phyloP scores from a whole-genome alignment of 1,140 invertebrate genomes.

The Drosophila mayri region DNA sequence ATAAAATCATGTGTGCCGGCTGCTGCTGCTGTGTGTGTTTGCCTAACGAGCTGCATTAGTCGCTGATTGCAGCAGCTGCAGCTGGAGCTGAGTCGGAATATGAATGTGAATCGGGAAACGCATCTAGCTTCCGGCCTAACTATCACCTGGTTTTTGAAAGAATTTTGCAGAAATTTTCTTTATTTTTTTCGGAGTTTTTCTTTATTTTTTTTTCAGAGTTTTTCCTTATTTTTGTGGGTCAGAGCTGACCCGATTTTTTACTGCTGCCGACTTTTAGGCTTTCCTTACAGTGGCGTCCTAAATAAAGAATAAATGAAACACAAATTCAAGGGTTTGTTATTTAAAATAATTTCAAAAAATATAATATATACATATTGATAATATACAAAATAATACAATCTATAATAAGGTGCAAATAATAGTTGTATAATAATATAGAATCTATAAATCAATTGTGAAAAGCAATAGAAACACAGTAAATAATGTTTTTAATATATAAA shows the following conservation, averaged over 20 bases:
- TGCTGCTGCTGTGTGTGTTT: constrained; percentile 52
- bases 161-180: neutral
- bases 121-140: constrained; percentile 26
- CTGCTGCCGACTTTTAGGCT: constrained; percentile 34
- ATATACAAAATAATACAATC: neutral
- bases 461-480: neutral
- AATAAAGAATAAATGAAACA: neutral
- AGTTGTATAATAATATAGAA: neutral
- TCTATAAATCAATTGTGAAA: neutral
- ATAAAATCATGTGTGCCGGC: constrained; percentile 64
- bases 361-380: neutral
- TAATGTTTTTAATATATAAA: neutral
- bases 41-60: constrained; percentile 81
- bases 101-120: constrained; percentile 18
- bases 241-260: neutral
- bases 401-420: neutral
- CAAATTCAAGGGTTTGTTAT: neutral
- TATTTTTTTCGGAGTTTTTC: neutral
- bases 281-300: neutral
- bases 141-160: constrained; percentile 14
- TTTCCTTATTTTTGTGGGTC: neutral
- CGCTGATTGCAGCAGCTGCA: constrained; percentile 70
- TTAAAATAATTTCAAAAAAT: neutral
- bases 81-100: constrained; percentile 18
- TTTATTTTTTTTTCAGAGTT: neutral